These are phyloP conservation scores for Fratercula arctica DNA, from an alignment of 2,797 vertebrate species.

Conservation along the genomic window DNA sequence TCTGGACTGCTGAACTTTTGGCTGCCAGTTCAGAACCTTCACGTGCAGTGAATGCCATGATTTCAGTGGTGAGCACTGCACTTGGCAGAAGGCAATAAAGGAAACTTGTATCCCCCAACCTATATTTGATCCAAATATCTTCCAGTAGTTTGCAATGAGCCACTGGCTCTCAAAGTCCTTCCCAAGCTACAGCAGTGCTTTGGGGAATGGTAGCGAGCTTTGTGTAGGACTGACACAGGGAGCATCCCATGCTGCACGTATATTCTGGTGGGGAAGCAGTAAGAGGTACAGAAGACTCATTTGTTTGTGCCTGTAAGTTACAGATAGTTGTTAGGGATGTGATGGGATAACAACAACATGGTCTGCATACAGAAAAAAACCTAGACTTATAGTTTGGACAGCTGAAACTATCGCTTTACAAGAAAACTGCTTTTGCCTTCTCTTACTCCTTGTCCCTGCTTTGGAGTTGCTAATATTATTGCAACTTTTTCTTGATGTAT, in stretches of 20 bases:
- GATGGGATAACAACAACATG: rapidly evolving
- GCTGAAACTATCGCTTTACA: neutral
- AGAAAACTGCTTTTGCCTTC: neutral
- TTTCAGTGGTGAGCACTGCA: neutral
- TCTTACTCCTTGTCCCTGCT: neutral
- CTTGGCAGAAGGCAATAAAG: neutral
- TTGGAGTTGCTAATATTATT: neutral
- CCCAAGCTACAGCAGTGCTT: neutral
- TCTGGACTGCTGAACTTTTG: neutral
- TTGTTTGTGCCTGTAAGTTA: neutral
- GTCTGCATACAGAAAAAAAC: neutral
- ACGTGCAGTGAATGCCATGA: neutral
- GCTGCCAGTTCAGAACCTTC: neutral
- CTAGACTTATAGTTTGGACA: neutral
- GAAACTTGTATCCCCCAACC: neutral
- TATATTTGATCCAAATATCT: neutral
- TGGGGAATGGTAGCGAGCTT: neutral
- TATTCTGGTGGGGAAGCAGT: neutral
- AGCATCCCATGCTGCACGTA: neutral
- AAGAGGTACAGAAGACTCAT: neutral
- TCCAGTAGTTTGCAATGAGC: neutral
- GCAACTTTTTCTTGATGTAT: neutral
- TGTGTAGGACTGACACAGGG: neutral
- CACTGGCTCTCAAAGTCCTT: neutral
- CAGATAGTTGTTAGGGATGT: neutral